Percentiles rank a stretch among this genome's conserved stretches.
Evolutionary conservation across 2,113 vertebrate genomes (phyloP).

Genomic region (Ranitomeya variabilis): DNA sequence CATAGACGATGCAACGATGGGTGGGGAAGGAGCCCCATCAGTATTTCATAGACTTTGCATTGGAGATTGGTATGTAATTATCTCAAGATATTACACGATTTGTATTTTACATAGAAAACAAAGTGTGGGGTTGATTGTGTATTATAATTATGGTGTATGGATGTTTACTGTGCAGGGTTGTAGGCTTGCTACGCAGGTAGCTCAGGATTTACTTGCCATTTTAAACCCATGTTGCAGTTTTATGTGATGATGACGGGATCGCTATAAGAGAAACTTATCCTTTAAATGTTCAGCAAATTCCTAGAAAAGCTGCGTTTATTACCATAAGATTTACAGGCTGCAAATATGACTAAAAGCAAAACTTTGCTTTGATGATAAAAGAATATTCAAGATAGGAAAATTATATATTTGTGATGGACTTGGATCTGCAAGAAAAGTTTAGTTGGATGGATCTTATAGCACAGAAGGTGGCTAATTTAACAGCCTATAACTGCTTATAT

Average conservation of each 20-base stretch:
- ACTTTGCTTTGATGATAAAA: too few relatives aligned
- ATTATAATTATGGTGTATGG: neutral
- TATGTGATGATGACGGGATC: neutral
- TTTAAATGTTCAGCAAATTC: neutral
- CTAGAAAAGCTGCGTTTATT: neutral
- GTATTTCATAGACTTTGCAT: too few relatives aligned
- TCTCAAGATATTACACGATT: neutral
- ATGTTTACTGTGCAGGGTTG: neutral
- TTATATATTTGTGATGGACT: too few relatives aligned
- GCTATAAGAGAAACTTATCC: neutral
- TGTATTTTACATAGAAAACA: neutral
- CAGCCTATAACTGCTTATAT: neutral
- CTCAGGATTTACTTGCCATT: neutral
- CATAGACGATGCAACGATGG: too few relatives aligned
- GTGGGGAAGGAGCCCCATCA: too few relatives aligned
- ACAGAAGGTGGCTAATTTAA: neutral
- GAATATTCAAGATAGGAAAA: too few relatives aligned
- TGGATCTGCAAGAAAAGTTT: too few relatives aligned
- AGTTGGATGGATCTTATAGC: too few relatives aligned
- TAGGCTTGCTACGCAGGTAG: neutral
- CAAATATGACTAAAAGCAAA: slow-evolving; percentile 18
- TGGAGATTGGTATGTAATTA: neutral
- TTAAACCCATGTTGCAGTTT: neutral
- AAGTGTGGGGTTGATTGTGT: neutral
- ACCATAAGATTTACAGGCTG: neutral